These are phyloP conservation scores for Pseudoatta argentina DNA, from an alignment of 1,140 invertebrate genomes.

Conservation along the genomic window DNA sequence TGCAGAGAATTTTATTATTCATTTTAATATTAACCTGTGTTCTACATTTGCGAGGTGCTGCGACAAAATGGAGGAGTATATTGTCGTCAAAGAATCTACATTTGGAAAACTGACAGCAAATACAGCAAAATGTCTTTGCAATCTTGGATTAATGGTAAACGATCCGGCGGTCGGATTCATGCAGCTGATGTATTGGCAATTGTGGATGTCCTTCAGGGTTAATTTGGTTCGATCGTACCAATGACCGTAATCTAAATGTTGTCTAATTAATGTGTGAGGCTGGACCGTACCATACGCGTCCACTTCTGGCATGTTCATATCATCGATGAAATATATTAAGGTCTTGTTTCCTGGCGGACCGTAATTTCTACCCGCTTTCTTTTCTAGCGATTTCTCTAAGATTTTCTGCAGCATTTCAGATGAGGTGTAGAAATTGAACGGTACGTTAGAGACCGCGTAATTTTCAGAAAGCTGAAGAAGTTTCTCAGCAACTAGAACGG, in stretches of 20 bases:
- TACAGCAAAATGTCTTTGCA: slow-evolving; percentile 97
- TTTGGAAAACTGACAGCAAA: slow-evolving; percentile 97
- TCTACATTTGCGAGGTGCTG: slow-evolving; percentile 95
- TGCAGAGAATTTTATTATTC: slow-evolving; percentile 8
- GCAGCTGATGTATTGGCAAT: slow-evolving; percentile 98
- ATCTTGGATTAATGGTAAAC: slow-evolving; percentile 97
- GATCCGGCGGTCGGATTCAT: slow-evolving; percentile 99
- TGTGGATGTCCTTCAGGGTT: slow-evolving; percentile 97
- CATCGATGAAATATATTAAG: slow-evolving; percentile 98
- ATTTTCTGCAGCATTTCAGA: slow-evolving; percentile 98
- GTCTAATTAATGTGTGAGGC: slow-evolving; percentile 97
- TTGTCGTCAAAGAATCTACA: slow-evolving; percentile 93
- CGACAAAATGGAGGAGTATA: slow-evolving; percentile 95
- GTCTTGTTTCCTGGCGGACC: slow-evolving; percentile 97
- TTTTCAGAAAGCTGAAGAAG: slow-evolving; percentile 93
- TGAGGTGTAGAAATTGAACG: slow-evolving; percentile 98
- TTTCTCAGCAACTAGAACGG: slow-evolving; percentile 95
- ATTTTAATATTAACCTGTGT: slow-evolving; percentile 89
- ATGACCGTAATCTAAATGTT: slow-evolving; percentile 98
- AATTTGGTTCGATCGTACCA: slow-evolving; percentile 97
- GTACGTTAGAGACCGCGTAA: slow-evolving; percentile 95
- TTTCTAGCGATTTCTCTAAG: slow-evolving; percentile 97
- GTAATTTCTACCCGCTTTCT: slow-evolving; percentile 98
- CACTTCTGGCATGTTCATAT: slow-evolving; percentile 99
- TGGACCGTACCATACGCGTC: slow-evolving; percentile 98